phyloP scores from a whole-genome alignment of 2,113 vertebrate species.

The Ctenomys sociabilis region DNA sequence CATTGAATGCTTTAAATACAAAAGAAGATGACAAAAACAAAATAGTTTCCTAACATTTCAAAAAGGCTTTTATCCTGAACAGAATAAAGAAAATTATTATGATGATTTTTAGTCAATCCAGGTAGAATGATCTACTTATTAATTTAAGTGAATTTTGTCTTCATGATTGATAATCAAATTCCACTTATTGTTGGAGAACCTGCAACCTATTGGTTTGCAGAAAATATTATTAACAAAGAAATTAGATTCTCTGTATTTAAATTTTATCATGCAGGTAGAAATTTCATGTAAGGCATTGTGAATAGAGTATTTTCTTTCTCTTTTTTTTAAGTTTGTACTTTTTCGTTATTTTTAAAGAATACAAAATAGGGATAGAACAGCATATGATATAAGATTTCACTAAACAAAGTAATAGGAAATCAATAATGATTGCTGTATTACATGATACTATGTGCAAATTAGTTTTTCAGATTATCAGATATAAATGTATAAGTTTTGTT shows the following conservation, averaged over 20 bases:
- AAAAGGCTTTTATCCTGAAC: conserved; percentile 50
- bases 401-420: no score
- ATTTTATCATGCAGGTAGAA: conserved; percentile 23
- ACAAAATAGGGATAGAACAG: no score
- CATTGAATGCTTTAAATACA: conserved; percentile 35
- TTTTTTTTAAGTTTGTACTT: conserved; percentile 57
- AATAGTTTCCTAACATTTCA: conserved; percentile 68
- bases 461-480: no score
- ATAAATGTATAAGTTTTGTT: no score
- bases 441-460: no score
- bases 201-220: conserved; percentile 14
- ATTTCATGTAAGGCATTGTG: conserved; percentile 10
- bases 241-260: conserved; percentile 56
- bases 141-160: conserved; percentile 32
- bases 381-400: no score
- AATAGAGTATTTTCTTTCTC: neutral
- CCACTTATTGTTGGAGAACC: conserved; percentile 26
- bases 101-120: conserved; percentile 56
- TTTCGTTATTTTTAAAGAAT: no score
- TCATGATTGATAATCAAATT: conserved; percentile 58
- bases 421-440: no score
- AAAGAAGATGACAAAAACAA: conserved; percentile 64
- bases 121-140: conserved; percentile 60
- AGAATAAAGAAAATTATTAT: conserved; percentile 69
- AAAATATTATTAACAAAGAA: conserved; percentile 55